phyloP scores from a whole-genome alignment of 2,113 vertebrate species.

The Neofelis nebulosa region DNA sequence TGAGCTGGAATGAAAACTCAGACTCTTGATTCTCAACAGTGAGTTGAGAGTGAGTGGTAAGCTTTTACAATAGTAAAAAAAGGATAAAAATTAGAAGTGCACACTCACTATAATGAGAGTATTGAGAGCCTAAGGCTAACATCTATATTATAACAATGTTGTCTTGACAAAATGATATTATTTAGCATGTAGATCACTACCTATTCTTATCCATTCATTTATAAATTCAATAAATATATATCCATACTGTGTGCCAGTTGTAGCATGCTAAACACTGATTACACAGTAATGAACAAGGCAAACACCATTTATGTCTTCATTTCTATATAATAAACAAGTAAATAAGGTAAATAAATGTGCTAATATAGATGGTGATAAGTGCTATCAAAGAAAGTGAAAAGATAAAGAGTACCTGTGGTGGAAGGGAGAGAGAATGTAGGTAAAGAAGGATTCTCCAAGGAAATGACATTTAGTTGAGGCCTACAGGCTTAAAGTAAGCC shows the following conservation, averaged over 20 bases:
- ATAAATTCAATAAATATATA: constrained; percentile 6
- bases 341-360: constrained; percentile 21
- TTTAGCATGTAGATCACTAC: neutral
- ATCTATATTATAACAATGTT: neutral
- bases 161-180: neutral
- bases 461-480: neutral
- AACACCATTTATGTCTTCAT: neutral
- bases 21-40: neutral
- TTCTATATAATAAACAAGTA: neutral
- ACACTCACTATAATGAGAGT: neutral
- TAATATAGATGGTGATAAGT: neutral
- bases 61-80: neutral
- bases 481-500: neutral
- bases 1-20: neutral
- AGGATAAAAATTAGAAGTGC: neutral
- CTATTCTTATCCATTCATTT: neutral
- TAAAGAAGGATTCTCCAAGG: neutral
- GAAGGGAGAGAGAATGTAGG: neutral
- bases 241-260: neutral
- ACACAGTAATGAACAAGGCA: neutral
- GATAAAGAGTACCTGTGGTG: neutral
- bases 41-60: neutral
- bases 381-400: constrained; percentile 5
- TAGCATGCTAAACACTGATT: neutral
- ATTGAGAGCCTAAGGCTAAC: neutral